Base-by-base conservation (phyloP, 2,888 invertebrate genomes). In the Drosophila peninsularis region DNA sequence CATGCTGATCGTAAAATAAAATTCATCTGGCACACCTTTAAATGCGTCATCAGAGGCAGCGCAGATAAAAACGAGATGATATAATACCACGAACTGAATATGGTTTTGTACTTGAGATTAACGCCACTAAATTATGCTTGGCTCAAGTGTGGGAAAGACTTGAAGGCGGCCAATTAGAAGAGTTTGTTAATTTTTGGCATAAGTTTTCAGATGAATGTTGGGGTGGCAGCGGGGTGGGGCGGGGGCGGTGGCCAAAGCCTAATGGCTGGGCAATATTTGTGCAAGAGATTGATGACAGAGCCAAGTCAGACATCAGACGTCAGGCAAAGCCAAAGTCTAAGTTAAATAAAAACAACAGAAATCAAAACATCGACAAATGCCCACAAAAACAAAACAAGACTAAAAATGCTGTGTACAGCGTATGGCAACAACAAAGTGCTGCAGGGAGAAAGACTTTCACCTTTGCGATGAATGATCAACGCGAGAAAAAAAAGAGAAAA, bases 381-480 rank as follows among this genome's bases (percentile, higher is more conserved):
- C 53, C 39, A 55, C 21, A 32, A 50, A 36, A 36, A 63, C 62
- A 50, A 56, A 45, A 66, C 55, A 64, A 80, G 60, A 77, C 77
- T 82, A 84, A 77, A 84, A 77, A 86, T 75, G 69, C 79, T 75
- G 69, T 74, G 77, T 72, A 24, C n/a, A 24, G 52, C 36, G 73
- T 73, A 81, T 71, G 76, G 62, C 73, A 72, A 75, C 82, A 75
- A 71, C 71, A 76, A 78, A 75, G 65, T 75, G 87, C 87, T 87
- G 70, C 75, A 79, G 89, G 87, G 89, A 81, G 90, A 88, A 88
- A 89, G 87, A 89, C 89, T 89, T 89, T 89, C 89, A 90, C 89
- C 89, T 79, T 68, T 69, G 80, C 79, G 74, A 87, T 73, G 69
- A 78, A 63, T 54, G 67, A 49, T 54, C 62, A 41, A 50, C 42